Base-by-base conservation (phyloP, 2,797 vertebrate genomes). In the Chaunax sp. region DNA sequence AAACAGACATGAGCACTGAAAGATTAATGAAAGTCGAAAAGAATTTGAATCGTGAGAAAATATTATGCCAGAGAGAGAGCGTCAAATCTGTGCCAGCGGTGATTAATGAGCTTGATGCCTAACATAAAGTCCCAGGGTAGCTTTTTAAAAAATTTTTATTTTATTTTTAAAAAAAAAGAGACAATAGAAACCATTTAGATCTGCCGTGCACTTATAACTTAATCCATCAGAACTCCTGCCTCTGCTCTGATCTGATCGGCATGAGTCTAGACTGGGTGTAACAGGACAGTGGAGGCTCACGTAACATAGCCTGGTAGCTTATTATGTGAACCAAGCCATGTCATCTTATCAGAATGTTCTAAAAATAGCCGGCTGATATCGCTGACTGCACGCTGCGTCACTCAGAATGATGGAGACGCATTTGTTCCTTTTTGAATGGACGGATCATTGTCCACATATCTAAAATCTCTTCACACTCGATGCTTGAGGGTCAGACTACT, bases 261-360 rank as follows among this genome's bases (percentile, higher is more conserved):
- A 13, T 66, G 61, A 78, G 86, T 86, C 85, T 78, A 81, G 90
- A 89, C 88, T 59, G 81, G 58, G 61, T 41, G 64, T 81, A 86
- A 88, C 81, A 68, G 73, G 74, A 81, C 72, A 75, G 77, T 20
- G 38, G 75, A 53, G 84, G 87, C 88, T 89, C 89, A 81, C 78
- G 60, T 91, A 90, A 89, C 89, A 90, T 86, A 84, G 87, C 72
- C 67, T 55, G 81, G 69, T 75, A 49, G 85, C 77, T 89, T 89
- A 91, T 90, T 89, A 92, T 85, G 87, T 83, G 84, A 88, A 89
- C 77, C 63, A 56, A 86, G 86, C 85, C 87, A 87, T 87, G 87
- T 75, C 64, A 61, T 75, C 90, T 91, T 92, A 92, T 92, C 90
- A 10, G 76, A 90, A 75, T 2, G 52, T 35, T 65, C 87, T 83